A percentile compares a stretch with the other conserved stretches of the same genome.
Evolutionary conservation across 1,140 invertebrate species (phyloP).

Genomic region (Trichonephila clavata): DNA sequence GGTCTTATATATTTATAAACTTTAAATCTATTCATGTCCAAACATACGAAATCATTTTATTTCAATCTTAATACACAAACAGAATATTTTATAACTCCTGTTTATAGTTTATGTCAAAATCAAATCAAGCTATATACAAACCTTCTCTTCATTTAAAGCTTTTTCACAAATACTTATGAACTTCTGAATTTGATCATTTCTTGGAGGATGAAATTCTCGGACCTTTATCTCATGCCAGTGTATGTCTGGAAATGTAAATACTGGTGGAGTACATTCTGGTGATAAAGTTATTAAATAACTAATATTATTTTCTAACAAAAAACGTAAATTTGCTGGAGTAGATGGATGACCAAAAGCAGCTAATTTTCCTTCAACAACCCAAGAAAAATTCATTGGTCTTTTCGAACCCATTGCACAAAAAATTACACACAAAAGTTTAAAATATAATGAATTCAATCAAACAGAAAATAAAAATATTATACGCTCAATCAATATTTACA

Average conservation of each 20-base stretch:
- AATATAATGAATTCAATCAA: too few species aligned
- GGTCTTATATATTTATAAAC: too few species aligned
- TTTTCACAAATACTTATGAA: conserved; percentile 85
- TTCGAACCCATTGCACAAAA: background rate
- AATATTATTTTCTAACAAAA: conserved; percentile 83
- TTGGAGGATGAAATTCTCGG: conserved; percentile 86
- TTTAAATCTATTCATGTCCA: too few species aligned
- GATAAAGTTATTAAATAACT: conserved; percentile 84
- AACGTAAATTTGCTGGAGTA: conserved; percentile 84
- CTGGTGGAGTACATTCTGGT: conserved; percentile 84
- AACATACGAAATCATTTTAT: too few species aligned
- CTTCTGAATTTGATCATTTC: conserved; percentile 85
- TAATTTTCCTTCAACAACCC: conserved; percentile 79
- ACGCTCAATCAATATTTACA: background rate
- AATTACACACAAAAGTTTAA: background rate
- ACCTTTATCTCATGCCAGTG: conserved; percentile 85
- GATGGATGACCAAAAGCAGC: conserved; percentile 86
- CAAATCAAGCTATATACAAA: conserved; percentile 42
- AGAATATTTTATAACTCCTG: background rate
- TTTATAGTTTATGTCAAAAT: background rate
- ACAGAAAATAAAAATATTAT: background rate
- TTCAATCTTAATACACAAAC: too few species aligned
- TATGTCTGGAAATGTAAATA: conserved; percentile 80
- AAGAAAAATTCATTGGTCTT: conserved; percentile 75
- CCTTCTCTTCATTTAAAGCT: conserved; percentile 72